Evolutionary conservation across 2,113 vertebrate genomes (phyloP).

Genomic region (Ceyx cyanopectus): DNA sequence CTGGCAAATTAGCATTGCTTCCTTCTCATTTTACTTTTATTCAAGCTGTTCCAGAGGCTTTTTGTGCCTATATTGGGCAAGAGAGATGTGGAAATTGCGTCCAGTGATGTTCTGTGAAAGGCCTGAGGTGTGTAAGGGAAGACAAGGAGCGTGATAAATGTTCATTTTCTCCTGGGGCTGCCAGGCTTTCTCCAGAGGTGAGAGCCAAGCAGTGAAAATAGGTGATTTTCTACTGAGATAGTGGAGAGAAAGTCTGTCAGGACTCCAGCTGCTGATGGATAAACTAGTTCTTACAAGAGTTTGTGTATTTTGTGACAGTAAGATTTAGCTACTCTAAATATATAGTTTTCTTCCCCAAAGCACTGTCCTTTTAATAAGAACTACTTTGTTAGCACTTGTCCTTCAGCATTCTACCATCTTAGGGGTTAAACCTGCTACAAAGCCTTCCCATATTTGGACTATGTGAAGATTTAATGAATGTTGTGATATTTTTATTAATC

Average conservation of each 20-base stretch:
- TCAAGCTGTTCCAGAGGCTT: background rate
- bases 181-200: background rate
- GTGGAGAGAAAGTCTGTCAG: background rate
- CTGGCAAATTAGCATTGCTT: background rate
- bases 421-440: background rate
- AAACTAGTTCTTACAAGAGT: background rate
- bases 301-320: background rate
- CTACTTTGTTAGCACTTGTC: background rate
- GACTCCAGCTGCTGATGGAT: background rate
- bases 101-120: background rate
- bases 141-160: background rate
- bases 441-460: background rate
- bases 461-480: background rate
- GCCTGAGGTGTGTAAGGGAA: background rate
- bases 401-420: background rate
- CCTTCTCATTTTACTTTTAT: background rate
- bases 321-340: background rate
- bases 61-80: background rate
- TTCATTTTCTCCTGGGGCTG: background rate
- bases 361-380: background rate
- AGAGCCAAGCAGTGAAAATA: background rate
- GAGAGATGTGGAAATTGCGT: background rate
- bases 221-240: background rate
- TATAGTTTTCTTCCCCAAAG: background rate
- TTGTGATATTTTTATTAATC: background rate